A percentile compares a stretch with the other conserved stretches of the same genome.
Conservation (phyloP, 53 echinoderm and acorn worm species). For the Zoroaster sp. region DNA sequence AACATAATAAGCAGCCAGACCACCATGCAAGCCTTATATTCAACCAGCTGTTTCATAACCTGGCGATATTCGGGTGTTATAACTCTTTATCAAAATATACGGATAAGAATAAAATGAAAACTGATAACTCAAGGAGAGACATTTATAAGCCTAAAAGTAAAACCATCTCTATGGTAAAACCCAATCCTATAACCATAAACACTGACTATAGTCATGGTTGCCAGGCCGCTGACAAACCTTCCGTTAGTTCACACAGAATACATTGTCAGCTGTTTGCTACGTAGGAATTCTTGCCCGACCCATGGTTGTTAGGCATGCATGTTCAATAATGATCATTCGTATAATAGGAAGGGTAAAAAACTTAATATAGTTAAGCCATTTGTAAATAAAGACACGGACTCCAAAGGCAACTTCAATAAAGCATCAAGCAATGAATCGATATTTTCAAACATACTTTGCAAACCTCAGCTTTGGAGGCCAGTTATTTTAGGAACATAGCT, state of each 20-base stretch:
- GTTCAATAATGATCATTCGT: too few species aligned
- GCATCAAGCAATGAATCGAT: neutral
- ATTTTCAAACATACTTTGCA: slow-evolving; percentile 13
- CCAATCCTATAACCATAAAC: neutral
- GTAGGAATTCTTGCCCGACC: neutral
- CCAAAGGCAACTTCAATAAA: neutral
- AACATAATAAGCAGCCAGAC: too few species aligned
- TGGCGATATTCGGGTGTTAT: too few species aligned
- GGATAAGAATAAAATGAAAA: too few species aligned
- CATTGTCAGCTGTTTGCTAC: neutral
- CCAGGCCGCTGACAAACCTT: neutral
- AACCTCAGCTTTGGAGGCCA: neutral
- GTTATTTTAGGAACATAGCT: too few species aligned
- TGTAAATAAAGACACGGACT: neutral
- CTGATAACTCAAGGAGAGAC: too few species aligned
- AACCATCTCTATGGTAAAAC: too few species aligned
- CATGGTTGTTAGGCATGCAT: neutral
- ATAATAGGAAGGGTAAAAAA: neutral
- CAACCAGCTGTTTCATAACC: too few species aligned
- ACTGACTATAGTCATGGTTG: neutral
- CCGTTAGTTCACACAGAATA: neutral
- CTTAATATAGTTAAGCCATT: neutral
- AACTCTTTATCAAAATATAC: too few species aligned
- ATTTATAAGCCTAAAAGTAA: too few species aligned
- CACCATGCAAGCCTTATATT: too few species aligned